phyloP scores from a whole-genome alignment of 2,113 vertebrate genomes.

The Sterna hirundo region DNA sequence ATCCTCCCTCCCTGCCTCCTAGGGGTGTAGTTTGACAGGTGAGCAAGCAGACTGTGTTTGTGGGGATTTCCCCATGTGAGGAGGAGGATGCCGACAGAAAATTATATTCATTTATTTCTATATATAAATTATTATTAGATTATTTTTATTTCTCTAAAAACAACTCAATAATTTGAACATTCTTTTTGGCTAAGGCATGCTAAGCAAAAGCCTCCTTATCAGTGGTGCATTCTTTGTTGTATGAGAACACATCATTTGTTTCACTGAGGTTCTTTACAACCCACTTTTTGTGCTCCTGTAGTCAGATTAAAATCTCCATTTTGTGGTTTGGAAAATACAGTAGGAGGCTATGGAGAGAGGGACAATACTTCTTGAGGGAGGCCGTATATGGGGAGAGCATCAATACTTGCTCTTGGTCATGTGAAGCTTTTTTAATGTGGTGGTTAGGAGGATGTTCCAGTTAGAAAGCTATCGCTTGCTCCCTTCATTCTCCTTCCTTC shows the following conservation, averaged over 20 bases:
- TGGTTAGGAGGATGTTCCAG: neutral
- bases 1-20: neutral
- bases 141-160: neutral
- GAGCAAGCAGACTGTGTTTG: neutral
- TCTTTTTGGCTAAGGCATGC: neutral
- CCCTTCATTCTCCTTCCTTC: neutral
- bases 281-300: neutral
- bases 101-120: neutral
- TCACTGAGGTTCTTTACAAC: conserved; percentile 8
- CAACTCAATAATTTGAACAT: neutral
- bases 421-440: neutral
- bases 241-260: neutral
- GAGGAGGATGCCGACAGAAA: neutral
- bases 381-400: neutral
- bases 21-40: neutral
- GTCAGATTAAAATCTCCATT: neutral
- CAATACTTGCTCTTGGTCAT: neutral
- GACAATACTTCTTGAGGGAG: neutral
- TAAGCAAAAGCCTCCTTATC: neutral
- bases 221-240: neutral
- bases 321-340: neutral
- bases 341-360: neutral
- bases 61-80: neutral
- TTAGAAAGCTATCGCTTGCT: neutral
- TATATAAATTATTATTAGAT: neutral